A percentile compares a stretch with the other conserved stretches of the same genome.
These are phyloP conservation scores for Brachionus plicatilis DNA, from an alignment of 1,140 invertebrate species.

Conservation along the genomic window DNA sequence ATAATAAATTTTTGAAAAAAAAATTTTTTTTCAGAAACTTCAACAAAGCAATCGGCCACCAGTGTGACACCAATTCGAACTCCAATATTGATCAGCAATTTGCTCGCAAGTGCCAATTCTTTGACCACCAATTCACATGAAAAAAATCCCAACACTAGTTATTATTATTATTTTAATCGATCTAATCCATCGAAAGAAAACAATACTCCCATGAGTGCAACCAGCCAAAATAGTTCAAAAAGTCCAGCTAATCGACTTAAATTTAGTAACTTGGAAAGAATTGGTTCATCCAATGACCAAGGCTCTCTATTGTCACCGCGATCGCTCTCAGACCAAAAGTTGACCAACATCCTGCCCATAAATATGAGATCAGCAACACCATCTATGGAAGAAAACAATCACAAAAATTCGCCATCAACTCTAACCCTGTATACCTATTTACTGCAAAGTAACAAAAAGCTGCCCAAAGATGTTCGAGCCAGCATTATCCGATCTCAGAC, in stretches of 20 bases:
- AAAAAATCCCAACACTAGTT: neutral
- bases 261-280: neutral
- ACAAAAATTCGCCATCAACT: neutral
- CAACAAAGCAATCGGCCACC: neutral
- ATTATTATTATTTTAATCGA: conserved; percentile 15
- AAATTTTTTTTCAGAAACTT: neutral
- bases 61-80: neutral
- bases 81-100: conserved; percentile 15
- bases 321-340: neutral
- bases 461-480: neutral
- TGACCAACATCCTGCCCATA: neutral
- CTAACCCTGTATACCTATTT: conserved; percentile 16
- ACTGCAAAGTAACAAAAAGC: neutral
- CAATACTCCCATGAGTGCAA: neutral
- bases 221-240: neutral
- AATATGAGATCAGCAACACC: neutral
- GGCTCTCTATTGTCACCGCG: neutral
- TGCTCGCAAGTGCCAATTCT: neutral
- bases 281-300: neutral
- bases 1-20: neutral
- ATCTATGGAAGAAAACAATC: neutral
- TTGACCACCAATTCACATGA: neutral
- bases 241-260: neutral
- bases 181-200: neutral
- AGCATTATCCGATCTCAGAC: conserved; percentile 1